phyloP scores from a whole-genome alignment of 2,797 vertebrate species.

The Neostethus bicornis region DNA sequence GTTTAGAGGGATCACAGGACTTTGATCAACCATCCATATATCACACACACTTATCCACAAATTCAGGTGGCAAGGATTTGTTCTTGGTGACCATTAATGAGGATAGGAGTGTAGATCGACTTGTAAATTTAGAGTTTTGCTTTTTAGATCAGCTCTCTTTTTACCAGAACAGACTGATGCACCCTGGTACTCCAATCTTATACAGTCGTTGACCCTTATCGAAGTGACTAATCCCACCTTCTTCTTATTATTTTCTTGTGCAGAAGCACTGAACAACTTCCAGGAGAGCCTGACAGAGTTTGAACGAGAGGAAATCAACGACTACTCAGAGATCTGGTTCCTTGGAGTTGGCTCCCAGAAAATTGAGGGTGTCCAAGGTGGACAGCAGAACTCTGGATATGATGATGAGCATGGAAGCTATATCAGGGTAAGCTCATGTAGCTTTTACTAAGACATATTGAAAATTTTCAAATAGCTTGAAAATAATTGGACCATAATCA shows the following conservation, averaged over 20 bases:
- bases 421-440: conserved; percentile 81
- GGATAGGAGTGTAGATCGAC: too few relatives aligned
- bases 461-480: too few relatives aligned
- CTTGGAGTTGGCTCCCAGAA: conserved; percentile 92
- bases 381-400: conserved; percentile 86
- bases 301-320: conserved; percentile 92
- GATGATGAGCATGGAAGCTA: conserved; percentile 94
- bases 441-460: too few relatives aligned
- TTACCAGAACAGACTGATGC: too few relatives aligned
- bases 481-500: neutral
- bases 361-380: conserved; percentile 81
- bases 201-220: conserved; percentile 23
- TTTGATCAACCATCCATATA: too few relatives aligned
- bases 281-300: conserved; percentile 87
- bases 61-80: too few relatives aligned
- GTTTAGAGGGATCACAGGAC: neutral
- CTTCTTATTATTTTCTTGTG: conserved; percentile 49
- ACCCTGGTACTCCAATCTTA: too few relatives aligned
- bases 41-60: too few relatives aligned
- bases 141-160: too few relatives aligned
- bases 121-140: too few relatives aligned
- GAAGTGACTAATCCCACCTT: conserved; percentile 47
- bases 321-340: conserved; percentile 92
- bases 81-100: too few relatives aligned
- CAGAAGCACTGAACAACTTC: conserved; percentile 91